These are phyloP conservation scores for Oxyruncus cristatus DNA, from an alignment of 2,113 vertebrate genomes.

Conservation along the genomic window DNA sequence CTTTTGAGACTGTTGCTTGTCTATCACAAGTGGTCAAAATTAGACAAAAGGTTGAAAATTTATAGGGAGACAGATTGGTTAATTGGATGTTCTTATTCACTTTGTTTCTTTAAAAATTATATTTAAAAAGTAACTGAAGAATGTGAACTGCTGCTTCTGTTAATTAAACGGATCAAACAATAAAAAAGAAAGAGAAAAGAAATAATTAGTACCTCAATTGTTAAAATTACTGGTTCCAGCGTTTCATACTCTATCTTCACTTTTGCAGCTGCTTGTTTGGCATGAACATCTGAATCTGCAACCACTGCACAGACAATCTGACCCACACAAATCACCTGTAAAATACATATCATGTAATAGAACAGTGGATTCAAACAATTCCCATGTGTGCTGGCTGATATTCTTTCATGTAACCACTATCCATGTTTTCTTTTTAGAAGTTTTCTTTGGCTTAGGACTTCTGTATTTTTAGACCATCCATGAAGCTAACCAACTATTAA, in stretches of 20 bases:
- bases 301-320: constrained; percentile 76
- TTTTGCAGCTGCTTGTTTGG: constrained; percentile 65
- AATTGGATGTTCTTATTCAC: background rate
- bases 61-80: background rate
- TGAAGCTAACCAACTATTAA: background rate
- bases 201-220: constrained; percentile 61
- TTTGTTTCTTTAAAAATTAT: background rate
- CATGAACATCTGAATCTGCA: constrained; percentile 69
- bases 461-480: background rate
- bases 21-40: background rate
- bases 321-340: constrained; percentile 75
- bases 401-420: background rate
- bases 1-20: background rate
- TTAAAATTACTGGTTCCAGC: constrained; percentile 72
- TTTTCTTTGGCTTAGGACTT: background rate
- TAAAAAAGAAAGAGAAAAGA: background rate
- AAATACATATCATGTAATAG: background rate
- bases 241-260: constrained; percentile 73
- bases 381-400: background rate
- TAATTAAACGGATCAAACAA: background rate
- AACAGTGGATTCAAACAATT: background rate
- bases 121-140: background rate
- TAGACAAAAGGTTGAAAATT: background rate
- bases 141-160: background rate
- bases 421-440: background rate